These are phyloP conservation scores for Cenopis cana DNA, from an alignment of 2,888 invertebrate genomes.

Conservation along the genomic window DNA sequence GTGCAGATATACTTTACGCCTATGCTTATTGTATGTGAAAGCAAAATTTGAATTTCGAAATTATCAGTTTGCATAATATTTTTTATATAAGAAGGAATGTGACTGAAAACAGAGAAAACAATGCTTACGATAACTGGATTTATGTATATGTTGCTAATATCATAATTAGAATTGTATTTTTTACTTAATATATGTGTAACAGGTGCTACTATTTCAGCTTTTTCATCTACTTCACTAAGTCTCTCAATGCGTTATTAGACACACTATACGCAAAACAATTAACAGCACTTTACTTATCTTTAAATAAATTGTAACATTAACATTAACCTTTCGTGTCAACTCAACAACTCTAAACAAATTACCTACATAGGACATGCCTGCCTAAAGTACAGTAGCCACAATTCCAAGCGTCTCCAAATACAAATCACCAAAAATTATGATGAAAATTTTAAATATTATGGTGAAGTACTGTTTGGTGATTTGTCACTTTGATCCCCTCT, in stretches of 20 bases:
- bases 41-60: neutral
- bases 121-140: too few species aligned
- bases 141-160: too few species aligned
- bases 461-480: too few species aligned
- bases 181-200: neutral
- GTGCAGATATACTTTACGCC: constrained; percentile 21
- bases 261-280: too few species aligned
- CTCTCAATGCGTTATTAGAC: neutral
- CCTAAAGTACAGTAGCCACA: neutral
- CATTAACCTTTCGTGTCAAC: constrained; percentile 6
- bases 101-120: neutral
- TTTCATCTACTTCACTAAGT: neutral
- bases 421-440: too few species aligned
- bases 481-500: too few species aligned
- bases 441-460: too few species aligned
- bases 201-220: neutral
- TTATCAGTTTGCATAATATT: neutral
- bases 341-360: neutral
- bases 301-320: constrained; percentile 13
- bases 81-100: neutral
- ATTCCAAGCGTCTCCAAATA: too few species aligned
- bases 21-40: constrained; percentile 3
- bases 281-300: neutral
- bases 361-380: neutral
- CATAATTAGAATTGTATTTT: neutral